Conservation (phyloP, 2,797 vertebrate genomes). For the Hippoglossus hippoglossus region DNA sequence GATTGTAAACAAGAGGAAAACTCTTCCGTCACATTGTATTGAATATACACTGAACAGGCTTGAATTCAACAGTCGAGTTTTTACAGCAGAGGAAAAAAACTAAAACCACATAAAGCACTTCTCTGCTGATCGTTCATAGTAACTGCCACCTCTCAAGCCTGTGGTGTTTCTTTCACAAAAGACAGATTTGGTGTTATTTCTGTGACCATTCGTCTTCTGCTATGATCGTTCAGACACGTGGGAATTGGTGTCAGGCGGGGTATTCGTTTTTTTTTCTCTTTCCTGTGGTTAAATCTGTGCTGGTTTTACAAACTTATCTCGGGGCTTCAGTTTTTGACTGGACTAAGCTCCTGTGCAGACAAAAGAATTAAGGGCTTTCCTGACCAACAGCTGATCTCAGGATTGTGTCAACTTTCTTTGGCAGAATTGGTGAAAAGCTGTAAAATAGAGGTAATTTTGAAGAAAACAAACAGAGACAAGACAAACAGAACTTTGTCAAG, state of each 20-base stretch:
- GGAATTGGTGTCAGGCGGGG: conserved; percentile 1
- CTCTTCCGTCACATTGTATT: background rate
- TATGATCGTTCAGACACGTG: conserved; percentile 28
- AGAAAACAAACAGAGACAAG: background rate
- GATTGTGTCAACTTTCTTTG: conserved; percentile 36
- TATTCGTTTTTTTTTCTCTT: background rate
- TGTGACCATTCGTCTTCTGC: background rate
- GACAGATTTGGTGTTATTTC: background rate
- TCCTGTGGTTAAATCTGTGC: conserved; percentile 32
- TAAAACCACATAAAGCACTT: background rate
- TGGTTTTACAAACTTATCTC: conserved; percentile 20
- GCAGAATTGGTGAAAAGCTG: conserved; percentile 34
- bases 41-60: background rate
- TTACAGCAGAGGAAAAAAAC: background rate
- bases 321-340: conserved; percentile 27
- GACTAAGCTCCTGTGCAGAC: conserved; percentile 46
- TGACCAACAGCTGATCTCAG: conserved; percentile 52
- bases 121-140: background rate
- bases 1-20: background rate
- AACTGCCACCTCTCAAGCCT: background rate
- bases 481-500: conserved; percentile 6
- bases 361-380: conserved; percentile 59
- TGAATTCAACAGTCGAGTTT: background rate
- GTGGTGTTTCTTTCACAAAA: background rate
- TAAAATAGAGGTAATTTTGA: conserved; percentile 1